Percentiles rank a stretch among this genome's conserved stretches.
Conservation (phyloP, 2,888 invertebrate species). For the Ochropleura leucogaster region DNA sequence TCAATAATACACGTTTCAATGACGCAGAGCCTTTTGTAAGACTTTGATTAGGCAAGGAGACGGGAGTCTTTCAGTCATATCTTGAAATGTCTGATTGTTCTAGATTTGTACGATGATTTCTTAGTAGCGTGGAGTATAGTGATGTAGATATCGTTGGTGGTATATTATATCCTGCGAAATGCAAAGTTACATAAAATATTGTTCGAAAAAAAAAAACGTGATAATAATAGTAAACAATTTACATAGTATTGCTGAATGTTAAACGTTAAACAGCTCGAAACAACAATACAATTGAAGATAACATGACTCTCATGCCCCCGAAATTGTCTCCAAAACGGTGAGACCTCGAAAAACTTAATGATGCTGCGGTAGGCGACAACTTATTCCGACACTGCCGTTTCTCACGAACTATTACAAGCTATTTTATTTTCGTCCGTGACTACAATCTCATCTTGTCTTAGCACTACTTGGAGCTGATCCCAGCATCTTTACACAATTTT, state of each 20-base stretch:
- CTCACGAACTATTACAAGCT: constrained; percentile 29
- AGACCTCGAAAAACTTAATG: constrained; percentile 42
- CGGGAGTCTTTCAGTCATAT: constrained; percentile 18
- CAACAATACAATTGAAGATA: constrained; percentile 14
- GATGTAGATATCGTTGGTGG: not conserved
- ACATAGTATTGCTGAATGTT: constrained; percentile 1
- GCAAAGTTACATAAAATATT: not conserved
- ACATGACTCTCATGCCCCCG: constrained; percentile 26
- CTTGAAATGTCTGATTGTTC: constrained; percentile 6
- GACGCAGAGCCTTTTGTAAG: constrained; percentile 43
- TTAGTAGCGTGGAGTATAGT: not conserved
- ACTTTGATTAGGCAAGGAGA: constrained; percentile 33
- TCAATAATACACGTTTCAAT: constrained; percentile 46
- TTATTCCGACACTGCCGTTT: constrained; percentile 31
- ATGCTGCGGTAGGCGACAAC: constrained; percentile 29
- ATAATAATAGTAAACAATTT: constrained; percentile 1
- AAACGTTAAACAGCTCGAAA: constrained; percentile 25
- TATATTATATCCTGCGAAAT: not conserved
- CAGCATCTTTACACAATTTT: constrained; percentile 56
- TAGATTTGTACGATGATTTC: constrained; percentile 4
- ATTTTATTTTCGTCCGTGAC: constrained; percentile 53
- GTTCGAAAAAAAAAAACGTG: not conserved
- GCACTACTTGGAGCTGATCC: constrained; percentile 53
- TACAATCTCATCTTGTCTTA: constrained; percentile 40
- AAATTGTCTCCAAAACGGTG: constrained; percentile 15